Evolutionary conservation across 1,140 invertebrate species (phyloP).

Genomic region (Pollicipes pollicipes): DNA sequence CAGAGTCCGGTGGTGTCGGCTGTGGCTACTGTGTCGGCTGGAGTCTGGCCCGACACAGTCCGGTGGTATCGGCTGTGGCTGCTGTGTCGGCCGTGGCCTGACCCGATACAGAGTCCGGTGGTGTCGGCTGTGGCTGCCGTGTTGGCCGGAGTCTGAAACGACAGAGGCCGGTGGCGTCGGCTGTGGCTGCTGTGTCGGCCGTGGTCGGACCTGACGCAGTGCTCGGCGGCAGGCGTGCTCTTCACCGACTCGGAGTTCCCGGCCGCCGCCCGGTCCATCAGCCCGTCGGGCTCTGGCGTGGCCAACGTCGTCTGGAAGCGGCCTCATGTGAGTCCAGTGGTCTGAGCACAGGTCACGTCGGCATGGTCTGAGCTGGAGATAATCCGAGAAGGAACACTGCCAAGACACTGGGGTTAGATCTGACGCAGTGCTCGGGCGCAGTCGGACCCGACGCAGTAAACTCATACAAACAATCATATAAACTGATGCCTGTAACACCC

Average conservation of each 20-base stretch:
- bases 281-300: slow-evolving; percentile 15
- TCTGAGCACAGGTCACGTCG: neutral
- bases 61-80: neutral
- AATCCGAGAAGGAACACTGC: neutral
- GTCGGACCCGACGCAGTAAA: neutral
- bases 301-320: slow-evolving; percentile 18
- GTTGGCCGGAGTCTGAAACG: too few species aligned
- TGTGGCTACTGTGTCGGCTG: too few species aligned
- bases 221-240: slow-evolving; percentile 17
- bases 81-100: neutral
- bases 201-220: neutral
- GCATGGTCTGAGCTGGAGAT: neutral
- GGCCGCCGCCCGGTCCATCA: slow-evolving; percentile 16
- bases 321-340: slow-evolving; percentile 15
- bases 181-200: neutral
- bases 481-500: neutral
- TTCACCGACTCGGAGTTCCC: slow-evolving; percentile 18
- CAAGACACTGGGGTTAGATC: neutral
- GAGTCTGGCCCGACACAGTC: neutral
- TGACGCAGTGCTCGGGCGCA: neutral
- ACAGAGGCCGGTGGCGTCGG: neutral
- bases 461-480: slow-evolving; percentile 5
- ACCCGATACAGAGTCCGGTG: neutral
- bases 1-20: too few species aligned
- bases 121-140: neutral